Evolutionary conservation across 2,888 invertebrate species (phyloP).

Genomic region (Pomacea canaliculata): DNA sequence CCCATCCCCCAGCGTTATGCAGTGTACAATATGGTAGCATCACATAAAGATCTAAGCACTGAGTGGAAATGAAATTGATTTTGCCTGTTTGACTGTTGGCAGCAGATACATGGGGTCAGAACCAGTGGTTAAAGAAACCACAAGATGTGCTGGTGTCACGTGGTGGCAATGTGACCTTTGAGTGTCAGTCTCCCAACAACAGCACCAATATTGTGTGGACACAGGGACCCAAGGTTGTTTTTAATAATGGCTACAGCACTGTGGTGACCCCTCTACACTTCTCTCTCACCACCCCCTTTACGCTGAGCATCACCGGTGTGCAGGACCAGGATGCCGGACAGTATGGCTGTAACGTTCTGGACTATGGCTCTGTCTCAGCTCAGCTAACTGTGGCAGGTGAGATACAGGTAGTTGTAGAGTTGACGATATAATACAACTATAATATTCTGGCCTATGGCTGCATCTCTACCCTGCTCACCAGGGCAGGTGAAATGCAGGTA

Average conservation of each 20-base stretch:
- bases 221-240: conserved; percentile 35
- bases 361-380: conserved; percentile 39
- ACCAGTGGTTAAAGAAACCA: conserved; percentile 27
- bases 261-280: conserved; percentile 32
- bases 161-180: conserved; percentile 39
- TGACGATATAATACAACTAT: conserved; percentile 36
- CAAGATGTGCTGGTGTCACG: conserved; percentile 11
- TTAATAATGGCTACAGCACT: conserved; percentile 34
- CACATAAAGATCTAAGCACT: no score
- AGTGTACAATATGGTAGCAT: no score
- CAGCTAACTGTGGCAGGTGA: conserved; percentile 46
- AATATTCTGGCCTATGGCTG: conserved; percentile 38
- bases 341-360: conserved; percentile 43
- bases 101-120: not conserved
- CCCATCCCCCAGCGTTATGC: no score
- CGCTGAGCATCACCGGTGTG: conserved; percentile 42
- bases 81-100: not conserved
- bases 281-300: conserved; percentile 37
- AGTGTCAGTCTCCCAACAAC: conserved; percentile 33
- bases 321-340: conserved; percentile 39
- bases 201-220: conserved; percentile 37
- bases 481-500: no score
- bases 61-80: not conserved
- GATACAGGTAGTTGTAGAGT: conserved; percentile 15
- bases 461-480: conserved; percentile 39